Evolutionary conservation across 2,888 invertebrate species (phyloP).

Genomic region (Nebria salina): DNA sequence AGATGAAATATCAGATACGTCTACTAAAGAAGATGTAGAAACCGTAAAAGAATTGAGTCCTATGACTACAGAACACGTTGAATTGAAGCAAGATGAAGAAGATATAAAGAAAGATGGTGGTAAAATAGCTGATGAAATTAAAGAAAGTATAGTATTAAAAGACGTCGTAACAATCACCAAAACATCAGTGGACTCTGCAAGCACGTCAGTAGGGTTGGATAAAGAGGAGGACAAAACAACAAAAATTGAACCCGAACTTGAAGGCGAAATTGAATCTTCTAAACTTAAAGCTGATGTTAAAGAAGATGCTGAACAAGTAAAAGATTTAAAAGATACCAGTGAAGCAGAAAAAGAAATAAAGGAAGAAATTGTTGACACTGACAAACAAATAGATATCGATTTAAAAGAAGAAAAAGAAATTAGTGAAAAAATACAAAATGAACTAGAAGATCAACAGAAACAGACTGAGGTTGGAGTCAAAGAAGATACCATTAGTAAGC

Average conservation of each 20-base stretch:
- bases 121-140: background rate
- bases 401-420: slow-evolving; percentile 36
- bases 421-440: slow-evolving; percentile 40
- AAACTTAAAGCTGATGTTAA: slow-evolving; percentile 46
- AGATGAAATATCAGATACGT: slow-evolving; percentile 42
- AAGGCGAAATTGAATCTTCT: slow-evolving; percentile 38
- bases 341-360: slow-evolving; percentile 26
- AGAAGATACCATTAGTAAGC: slow-evolving; percentile 40
- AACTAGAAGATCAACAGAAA: slow-evolving; percentile 35
- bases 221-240: slow-evolving; percentile 28
- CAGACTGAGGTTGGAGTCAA: slow-evolving; percentile 34
- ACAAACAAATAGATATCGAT: slow-evolving; percentile 3
- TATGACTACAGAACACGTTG: background rate
- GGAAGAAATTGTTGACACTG: background rate
- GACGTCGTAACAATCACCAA: slow-evolving; percentile 19
- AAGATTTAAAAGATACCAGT: slow-evolving; percentile 17
- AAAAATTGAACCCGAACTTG: slow-evolving; percentile 27
- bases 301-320: background rate
- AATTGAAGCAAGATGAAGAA: slow-evolving; percentile 26
- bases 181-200: slow-evolving; percentile 25
- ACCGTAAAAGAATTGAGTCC: slow-evolving; percentile 40
- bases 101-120: slow-evolving; percentile 44
- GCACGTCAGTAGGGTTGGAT: slow-evolving; percentile 20
- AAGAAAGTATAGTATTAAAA: background rate
- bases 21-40: slow-evolving; percentile 33